Percentiles rank a stretch among this genome's conserved stretches.
Conservation (phyloP, 92 coral and sea anemone genomes). For the Actinernus sp. region DNA sequence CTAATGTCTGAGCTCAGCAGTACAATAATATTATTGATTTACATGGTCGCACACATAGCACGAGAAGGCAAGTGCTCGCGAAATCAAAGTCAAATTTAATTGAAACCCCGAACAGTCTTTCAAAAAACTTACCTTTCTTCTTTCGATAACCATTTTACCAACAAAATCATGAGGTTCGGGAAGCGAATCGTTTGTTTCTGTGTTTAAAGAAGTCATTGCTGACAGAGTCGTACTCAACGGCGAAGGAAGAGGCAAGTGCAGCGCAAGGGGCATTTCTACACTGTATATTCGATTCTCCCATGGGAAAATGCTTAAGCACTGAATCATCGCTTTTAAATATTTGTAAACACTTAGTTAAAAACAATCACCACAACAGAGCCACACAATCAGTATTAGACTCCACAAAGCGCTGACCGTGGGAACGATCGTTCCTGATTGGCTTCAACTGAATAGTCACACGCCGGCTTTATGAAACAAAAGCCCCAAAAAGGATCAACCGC, state of each 20-base stretch:
- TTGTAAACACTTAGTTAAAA: slow-evolving; percentile 88
- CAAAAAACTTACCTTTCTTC: slow-evolving; percentile 84
- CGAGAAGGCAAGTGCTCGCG: too few species aligned
- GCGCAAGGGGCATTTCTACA: slow-evolving; percentile 47
- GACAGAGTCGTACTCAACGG: not conserved
- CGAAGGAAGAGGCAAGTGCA: slow-evolving; percentile 27
- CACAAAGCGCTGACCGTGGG: slow-evolving; percentile 99
- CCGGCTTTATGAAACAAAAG: slow-evolving; percentile 79
- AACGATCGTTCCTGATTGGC: slow-evolving; percentile 92
- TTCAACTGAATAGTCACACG: slow-evolving; percentile 78
- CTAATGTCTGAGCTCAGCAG: too few species aligned
- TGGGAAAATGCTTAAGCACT: slow-evolving; percentile 96
- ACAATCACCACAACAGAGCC: slow-evolving; percentile 82
- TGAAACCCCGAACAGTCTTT: too few species aligned
- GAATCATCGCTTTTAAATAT: slow-evolving; percentile 85
- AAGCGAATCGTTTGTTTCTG: slow-evolving; percentile 1
- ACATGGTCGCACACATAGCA: too few species aligned
- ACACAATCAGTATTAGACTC: slow-evolving; percentile 49
- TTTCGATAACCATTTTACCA: slow-evolving; percentile 79
- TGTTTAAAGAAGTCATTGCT: slow-evolving; percentile 37
- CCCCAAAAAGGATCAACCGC: slow-evolving; percentile 79
- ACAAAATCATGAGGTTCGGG: slow-evolving; percentile 58
- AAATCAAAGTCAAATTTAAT: too few species aligned
- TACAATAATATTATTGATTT: too few species aligned
- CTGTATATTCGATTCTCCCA: slow-evolving; percentile 83